phyloP scores from a whole-genome alignment of 1,140 invertebrate genomes.

The Sinonovacula constricta region DNA sequence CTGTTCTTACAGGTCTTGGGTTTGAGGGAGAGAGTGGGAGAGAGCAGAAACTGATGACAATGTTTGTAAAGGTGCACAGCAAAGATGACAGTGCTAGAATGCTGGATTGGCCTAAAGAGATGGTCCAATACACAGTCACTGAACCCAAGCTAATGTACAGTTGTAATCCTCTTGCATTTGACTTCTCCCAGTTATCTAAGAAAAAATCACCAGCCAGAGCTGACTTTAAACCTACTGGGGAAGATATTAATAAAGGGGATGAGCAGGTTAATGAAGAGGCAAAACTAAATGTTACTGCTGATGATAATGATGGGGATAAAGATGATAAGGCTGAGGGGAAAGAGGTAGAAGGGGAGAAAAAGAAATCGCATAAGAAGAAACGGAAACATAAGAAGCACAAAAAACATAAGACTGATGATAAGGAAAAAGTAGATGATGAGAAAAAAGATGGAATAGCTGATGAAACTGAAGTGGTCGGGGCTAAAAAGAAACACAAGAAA shows the following conservation, averaged over 20 bases:
- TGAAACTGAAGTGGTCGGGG: constrained; percentile 25
- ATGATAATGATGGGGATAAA: constrained; percentile 27
- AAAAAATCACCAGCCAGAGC: constrained; percentile 2
- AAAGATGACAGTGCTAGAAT: constrained; percentile 57
- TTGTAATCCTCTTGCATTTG: constrained; percentile 63
- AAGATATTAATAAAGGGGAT: constrained; percentile 6
- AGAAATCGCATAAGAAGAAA: constrained; percentile 43
- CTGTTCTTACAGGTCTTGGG: background rate
- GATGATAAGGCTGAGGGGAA: constrained; percentile 10
- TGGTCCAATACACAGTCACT: constrained; percentile 57
- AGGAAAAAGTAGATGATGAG: constrained; percentile 41
- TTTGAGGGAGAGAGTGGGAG: constrained; percentile 8
- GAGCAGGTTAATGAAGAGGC: constrained; percentile 27
- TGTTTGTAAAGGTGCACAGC: constrained; percentile 59
- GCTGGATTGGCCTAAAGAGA: constrained; percentile 62
- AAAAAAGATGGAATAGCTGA: constrained; percentile 27
- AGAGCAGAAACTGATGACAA: constrained; percentile 6
- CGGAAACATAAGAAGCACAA: constrained; percentile 58
- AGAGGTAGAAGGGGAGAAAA: constrained; percentile 37
- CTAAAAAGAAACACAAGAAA: constrained; percentile 58
- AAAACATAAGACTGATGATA: constrained; percentile 45
- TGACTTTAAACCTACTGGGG: constrained; percentile 16
- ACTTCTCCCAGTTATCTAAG: constrained; percentile 51
- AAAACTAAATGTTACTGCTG: constrained; percentile 10
- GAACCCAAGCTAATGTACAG: constrained; percentile 55